Evolutionary conservation across 2,888 invertebrate genomes (phyloP), one percentile per base, ranked within the genome.

Genomic region (Oxytorus armatus): DNA sequence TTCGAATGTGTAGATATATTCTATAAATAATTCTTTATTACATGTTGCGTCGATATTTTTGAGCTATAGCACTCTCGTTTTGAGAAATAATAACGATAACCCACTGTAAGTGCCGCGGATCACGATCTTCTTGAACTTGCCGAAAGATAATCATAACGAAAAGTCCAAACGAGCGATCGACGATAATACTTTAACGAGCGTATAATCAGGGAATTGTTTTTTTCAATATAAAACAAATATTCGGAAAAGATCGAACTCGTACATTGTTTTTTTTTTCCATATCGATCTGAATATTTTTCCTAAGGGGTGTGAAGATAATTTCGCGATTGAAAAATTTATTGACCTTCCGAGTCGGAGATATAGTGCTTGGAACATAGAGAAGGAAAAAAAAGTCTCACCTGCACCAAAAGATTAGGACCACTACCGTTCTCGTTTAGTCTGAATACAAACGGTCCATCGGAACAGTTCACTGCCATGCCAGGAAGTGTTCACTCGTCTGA

Each of bases 401-500:
- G 96, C 53, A 95, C 93, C 61, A 96, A 93, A 53, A 96, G 93
- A 91, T 94, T 94, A n/a, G 96, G 96, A 85, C 96, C 96, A 59
- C 93, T 93, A 25, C 96, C 96, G 87, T 94, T 95, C 87, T 96
- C 96, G 91, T 96, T 96, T 81, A 96, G 93, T 82, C 95, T 93
- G 91, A 95, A 96, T 88, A 96, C 93, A 89, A 96, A 96, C 44
- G 96, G 96, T 77, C 95, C 95, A 86, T 95, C 95, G 82, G 86
- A 82, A 74, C 83, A 87, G 79, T 86, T 87, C 76, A 88, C 85
- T 72, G 87, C 86, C 87, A 87, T 88, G 57, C 77, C 72, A 68
- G 53, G 70, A 18, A 44, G 11, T 11, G 39, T 59, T 25, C 16
- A 53, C 51, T 55, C 18, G 10, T 23, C 68, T 63, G 55, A 7